Base-by-base conservation (phyloP, 1,140 invertebrate species). In the Aphelenchoides fujianensis region DNA sequence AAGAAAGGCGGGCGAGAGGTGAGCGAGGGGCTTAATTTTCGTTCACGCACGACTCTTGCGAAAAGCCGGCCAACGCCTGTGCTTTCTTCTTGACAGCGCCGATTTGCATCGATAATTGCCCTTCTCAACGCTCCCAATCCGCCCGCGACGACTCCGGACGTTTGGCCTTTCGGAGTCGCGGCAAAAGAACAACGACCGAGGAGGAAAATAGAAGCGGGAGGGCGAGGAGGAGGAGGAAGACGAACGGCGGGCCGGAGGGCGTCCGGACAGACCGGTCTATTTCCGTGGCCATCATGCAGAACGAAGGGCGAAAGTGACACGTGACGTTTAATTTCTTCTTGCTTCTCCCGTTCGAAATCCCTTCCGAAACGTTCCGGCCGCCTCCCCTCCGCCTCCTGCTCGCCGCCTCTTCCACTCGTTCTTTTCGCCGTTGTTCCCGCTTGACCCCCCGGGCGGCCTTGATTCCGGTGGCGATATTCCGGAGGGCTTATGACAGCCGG, bases 271-370 rank as follows among this genome's bases (percentile, higher is more conserved):
- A n/a, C n/a, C n/a, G n/a, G n/a, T n/a, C n/a, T n/a, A n/a, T n/a
- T n/a, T n/a, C n/a, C n/a, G n/a, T n/a, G n/a, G n/a, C n/a, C n/a
- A n/a, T n/a, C n/a, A n/a, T n/a, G n/a, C n/a, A n/a, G n/a, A n/a
- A n/a, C n/a, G 41, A 48, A 48, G 23, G 41, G 41, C 41, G 41
- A n/a, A n/a, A 48, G 41, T 48, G 41, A 48, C 41, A 48, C 23
- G 41, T 48, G 41, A 48, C 41, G 41, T 48, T 48, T 48, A 48
- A 48, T 48, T 48, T 48, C 41, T 48, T 48, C 23, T n/a, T n/a
- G 12, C 12, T 48, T 23, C 23, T 48, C 23, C 41, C 41, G 41
- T 48, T 48, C 41, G 41, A 48, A 48, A 48, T 48, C 41, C 41
- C 41, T 48, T 23, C 23, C 23, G 41, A 48, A 48, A 48, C 41